Base-by-base conservation (phyloP, 2,888 invertebrate genomes). In the Geotrupes spiniger region DNA sequence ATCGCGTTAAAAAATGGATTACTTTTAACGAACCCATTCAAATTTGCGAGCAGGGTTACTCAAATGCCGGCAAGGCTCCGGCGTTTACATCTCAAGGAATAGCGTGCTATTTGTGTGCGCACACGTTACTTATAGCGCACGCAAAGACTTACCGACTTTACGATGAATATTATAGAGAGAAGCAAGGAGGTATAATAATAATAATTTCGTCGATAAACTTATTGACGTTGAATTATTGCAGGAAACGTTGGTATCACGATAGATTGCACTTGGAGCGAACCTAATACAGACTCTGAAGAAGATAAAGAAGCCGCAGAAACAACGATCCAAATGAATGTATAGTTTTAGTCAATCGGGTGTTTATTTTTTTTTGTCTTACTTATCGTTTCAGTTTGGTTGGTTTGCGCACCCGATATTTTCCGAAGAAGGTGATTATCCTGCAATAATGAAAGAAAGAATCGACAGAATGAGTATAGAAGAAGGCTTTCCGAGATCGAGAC, bases 361-460 rank as follows among this genome's bases (percentile, higher is more conserved):
- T 1, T 14, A 33, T 15, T 12, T 29, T 3, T 12, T 29, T 3
- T 4, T 29, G 4, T 11, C 12, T 11, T 9, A 12, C 8, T n/a
- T 12, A 14, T 10, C 14, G 6, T 74, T 72, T 27, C 68, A 80
- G 79, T 74, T 81, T 40, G 83, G 83, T 25, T 83, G 84, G 83
- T 82, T 80, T 61, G 78, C 79, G 0, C 76, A 86, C 66, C 84
- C 87, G 1, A 82, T 87, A 26, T 81, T 82, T 65, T 77, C 80
- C 0, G 66, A 15, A 79, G 61, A 69, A 0, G 86, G 86, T 1
- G 82, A 85, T 68, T 87, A 85, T 65, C 87, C 87, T 0, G 68
- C 75, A 38, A 62, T 81, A 0, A 84, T 87, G 83, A 79, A 81
- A 45, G 69, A 75, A 10, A 70, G 77, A 2, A 75, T 87, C 8